Conservation (phyloP, 2,797 vertebrate genomes). For the Bradypus variegatus region DNA sequence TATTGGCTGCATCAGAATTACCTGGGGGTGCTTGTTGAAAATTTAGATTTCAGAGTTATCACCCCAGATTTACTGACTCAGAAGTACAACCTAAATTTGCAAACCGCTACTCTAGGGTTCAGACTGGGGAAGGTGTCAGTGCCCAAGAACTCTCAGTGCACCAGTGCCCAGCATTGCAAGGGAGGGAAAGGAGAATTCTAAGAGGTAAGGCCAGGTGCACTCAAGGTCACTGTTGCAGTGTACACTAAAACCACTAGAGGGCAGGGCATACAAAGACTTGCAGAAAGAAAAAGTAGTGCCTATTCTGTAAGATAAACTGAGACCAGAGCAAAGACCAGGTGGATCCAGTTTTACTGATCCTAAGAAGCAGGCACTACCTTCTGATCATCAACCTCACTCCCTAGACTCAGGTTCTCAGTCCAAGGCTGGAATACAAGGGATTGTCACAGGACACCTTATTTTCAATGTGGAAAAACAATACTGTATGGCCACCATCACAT, state of each 20-base stretch:
- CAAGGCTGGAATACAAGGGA: background rate
- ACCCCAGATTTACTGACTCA: background rate
- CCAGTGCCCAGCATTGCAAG: background rate
- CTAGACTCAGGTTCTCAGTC: background rate
- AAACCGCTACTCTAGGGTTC: background rate
- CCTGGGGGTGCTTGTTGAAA: background rate
- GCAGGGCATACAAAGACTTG: conserved; percentile 42
- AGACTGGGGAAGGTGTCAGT: background rate
- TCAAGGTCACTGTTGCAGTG: conserved; percentile 43
- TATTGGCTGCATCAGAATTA: background rate
- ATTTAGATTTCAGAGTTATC: background rate
- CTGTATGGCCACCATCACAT: background rate
- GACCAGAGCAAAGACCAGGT: background rate
- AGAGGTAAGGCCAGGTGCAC: background rate
- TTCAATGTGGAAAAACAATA: background rate
- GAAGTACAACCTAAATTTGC: conserved; percentile 15
- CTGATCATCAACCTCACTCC: background rate
- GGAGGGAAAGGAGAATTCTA: background rate
- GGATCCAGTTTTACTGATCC: background rate
- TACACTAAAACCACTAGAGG: conserved; percentile 49
- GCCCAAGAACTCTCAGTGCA: background rate
- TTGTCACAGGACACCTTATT: background rate
- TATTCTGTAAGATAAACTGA: background rate
- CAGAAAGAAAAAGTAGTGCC: background rate
- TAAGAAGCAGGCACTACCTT: background rate